A percentile compares a stretch with the other conserved stretches of the same genome.
These are phyloP conservation scores for Triplophysa dalaica DNA, from an alignment of 2,113 vertebrate genomes.

Conservation along the genomic window DNA sequence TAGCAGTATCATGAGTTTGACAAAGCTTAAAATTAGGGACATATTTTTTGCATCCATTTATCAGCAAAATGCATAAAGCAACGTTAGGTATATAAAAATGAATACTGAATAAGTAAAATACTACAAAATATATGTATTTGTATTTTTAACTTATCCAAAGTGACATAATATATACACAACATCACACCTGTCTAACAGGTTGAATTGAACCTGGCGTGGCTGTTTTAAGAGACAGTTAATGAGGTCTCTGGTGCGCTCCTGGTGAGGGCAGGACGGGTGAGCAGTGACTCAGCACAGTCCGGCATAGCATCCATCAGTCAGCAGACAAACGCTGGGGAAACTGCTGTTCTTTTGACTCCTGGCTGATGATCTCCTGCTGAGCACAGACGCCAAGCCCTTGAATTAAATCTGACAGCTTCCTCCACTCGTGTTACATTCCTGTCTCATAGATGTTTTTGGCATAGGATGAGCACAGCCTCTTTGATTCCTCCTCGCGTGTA, in stretches of 20 bases:
- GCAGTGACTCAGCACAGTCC: conserved; percentile 35
- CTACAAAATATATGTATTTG: too few relatives aligned
- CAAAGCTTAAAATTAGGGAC: conserved; percentile 59
- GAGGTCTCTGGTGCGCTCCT: not conserved
- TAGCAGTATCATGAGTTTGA: conserved; percentile 62
- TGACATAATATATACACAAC: too few relatives aligned
- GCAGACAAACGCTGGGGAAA: conserved; percentile 17
- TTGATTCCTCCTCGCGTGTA: not conserved
- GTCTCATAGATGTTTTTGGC: conserved; percentile 8
- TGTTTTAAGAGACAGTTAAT: not conserved
- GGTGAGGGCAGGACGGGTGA: conserved; percentile 11
- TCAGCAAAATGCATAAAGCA: not conserved
- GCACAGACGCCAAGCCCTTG: not conserved
- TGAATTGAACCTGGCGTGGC: conserved; percentile 11
- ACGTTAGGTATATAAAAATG: not conserved
- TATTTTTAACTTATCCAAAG: too few relatives aligned
- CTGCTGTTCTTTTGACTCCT: conserved; percentile 50
- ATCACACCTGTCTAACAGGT: not conserved
- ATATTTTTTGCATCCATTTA: conserved; percentile 53
- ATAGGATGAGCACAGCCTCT: not conserved
- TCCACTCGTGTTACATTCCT: conserved; percentile 13
- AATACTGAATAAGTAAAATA: not conserved
- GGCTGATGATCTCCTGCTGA: conserved; percentile 37
- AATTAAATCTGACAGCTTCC: conserved; percentile 33
- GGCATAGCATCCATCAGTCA: conserved; percentile 36